Percentiles rank a stretch among this genome's conserved stretches.
phyloP scores from a whole-genome alignment of 2,113 vertebrate species.

The Bubo blakistoni region DNA sequence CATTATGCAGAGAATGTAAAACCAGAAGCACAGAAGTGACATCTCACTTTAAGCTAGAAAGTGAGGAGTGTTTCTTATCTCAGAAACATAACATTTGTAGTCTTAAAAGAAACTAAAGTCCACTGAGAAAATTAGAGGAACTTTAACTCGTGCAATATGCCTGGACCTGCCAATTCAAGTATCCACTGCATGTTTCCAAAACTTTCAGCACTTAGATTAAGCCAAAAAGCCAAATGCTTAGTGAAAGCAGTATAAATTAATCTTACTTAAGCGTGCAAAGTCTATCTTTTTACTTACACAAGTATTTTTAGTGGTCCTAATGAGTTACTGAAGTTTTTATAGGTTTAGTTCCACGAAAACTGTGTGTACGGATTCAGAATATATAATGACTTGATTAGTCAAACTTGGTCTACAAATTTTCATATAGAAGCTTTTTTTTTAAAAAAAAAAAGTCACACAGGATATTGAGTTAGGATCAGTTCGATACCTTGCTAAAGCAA shows the following conservation, averaged over 20 bases:
- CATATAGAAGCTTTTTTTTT: not conserved
- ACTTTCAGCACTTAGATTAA: not conserved
- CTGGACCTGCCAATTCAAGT: not conserved
- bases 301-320: not conserved
- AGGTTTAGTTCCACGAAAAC: not conserved
- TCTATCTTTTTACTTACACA: not conserved
- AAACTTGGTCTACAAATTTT: not conserved
- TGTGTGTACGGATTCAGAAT: not conserved
- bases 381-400: not conserved
- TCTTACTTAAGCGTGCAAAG: not conserved
- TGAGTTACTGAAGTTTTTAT: not conserved
- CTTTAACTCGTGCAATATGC: not conserved
- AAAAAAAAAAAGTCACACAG: not conserved
- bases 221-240: not conserved
- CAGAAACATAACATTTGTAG: rapidly evolving
- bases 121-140: not conserved
- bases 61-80: not conserved
- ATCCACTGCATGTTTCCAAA: not conserved
- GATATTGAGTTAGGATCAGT: not conserved
- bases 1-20: not conserved
- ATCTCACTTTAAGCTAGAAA: not conserved
- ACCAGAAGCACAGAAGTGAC: not conserved
- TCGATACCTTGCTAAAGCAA: not conserved
- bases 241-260: not conserved
- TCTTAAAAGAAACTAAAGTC: not conserved